Conservation (phyloP, 2,797 vertebrate genomes). For the Chrysolophus pictus region DNA sequence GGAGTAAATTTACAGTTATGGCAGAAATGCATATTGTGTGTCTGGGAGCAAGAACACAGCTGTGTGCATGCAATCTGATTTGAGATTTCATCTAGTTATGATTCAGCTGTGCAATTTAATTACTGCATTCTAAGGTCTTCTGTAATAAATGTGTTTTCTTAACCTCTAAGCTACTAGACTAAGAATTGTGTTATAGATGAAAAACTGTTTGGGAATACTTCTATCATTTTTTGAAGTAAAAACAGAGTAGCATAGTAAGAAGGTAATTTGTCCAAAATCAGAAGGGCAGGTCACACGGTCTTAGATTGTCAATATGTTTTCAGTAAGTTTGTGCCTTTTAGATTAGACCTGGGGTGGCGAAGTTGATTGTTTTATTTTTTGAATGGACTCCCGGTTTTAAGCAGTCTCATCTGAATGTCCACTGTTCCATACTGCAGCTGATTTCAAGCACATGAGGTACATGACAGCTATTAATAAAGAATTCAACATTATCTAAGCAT, state of each 20-base stretch:
- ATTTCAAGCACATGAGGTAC: background rate
- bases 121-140: constrained; percentile 37
- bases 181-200: constrained; percentile 69
- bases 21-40: background rate
- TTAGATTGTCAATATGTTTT: background rate
- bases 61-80: background rate
- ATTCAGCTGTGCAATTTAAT: constrained; percentile 72
- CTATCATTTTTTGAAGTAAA: constrained; percentile 39
- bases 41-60: background rate
- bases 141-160: constrained; percentile 72
- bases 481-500: constrained; percentile 8
- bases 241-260: constrained; percentile 52
- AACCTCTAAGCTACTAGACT: constrained; percentile 63
- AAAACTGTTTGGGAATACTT: constrained; percentile 66
- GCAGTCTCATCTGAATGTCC: background rate
- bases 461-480: constrained; percentile 2
- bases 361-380: background rate
- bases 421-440: background rate
- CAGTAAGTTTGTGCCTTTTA: background rate
- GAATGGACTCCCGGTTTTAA: background rate
- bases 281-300: background rate
- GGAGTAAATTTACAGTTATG: background rate
- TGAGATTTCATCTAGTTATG: constrained; percentile 57
- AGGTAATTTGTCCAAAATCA: background rate
- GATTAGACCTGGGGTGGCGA: background rate